phyloP scores from a whole-genome alignment of 92 coral and sea anemone species.

The Palythoa grandis region DNA sequence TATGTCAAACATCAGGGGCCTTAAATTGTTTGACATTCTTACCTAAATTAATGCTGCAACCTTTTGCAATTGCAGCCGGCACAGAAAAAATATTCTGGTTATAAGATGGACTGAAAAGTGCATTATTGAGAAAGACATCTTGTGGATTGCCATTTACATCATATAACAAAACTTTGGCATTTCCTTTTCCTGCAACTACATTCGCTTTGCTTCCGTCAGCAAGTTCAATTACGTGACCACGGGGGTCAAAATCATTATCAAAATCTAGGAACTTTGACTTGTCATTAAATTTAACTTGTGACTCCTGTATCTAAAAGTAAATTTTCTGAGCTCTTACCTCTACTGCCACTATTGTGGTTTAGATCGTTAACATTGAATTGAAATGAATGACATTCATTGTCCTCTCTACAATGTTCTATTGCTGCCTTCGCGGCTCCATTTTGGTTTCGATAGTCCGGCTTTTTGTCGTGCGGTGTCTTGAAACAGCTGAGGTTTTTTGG shows the following conservation, averaged over 20 bases:
- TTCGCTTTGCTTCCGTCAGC: conserved; percentile 63
- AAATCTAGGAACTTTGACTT: neutral
- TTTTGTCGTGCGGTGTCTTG: conserved; percentile 26
- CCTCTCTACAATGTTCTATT: conserved; percentile 36
- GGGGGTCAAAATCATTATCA: too few relatives aligned
- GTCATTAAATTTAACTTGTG: too few relatives aligned
- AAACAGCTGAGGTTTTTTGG: neutral
- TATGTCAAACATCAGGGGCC: conserved; percentile 44
- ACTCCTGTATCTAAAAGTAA: conserved; percentile 11
- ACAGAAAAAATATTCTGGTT: conserved; percentile 64
- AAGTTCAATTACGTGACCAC: conserved; percentile 57
- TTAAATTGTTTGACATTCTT: conserved; percentile 42
- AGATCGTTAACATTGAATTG: conserved; percentile 32
- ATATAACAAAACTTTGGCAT: conserved; percentile 54
- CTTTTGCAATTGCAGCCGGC: conserved; percentile 55
- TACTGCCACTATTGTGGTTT: conserved; percentile 2
- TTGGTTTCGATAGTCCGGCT: conserved; percentile 15
- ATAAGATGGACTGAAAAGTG: conserved; percentile 61
- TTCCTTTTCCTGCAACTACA: conserved; percentile 50
- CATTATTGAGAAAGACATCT: conserved; percentile 42
- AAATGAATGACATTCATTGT: conserved; percentile 30
- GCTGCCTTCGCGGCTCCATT: conserved; percentile 42
- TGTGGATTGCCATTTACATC: conserved; percentile 56
- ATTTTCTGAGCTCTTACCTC: conserved; percentile 15
- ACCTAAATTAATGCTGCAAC: conserved; percentile 52